phyloP scores from a whole-genome alignment of 2,113 vertebrate genomes.

The Pontoporia blainvillei region DNA sequence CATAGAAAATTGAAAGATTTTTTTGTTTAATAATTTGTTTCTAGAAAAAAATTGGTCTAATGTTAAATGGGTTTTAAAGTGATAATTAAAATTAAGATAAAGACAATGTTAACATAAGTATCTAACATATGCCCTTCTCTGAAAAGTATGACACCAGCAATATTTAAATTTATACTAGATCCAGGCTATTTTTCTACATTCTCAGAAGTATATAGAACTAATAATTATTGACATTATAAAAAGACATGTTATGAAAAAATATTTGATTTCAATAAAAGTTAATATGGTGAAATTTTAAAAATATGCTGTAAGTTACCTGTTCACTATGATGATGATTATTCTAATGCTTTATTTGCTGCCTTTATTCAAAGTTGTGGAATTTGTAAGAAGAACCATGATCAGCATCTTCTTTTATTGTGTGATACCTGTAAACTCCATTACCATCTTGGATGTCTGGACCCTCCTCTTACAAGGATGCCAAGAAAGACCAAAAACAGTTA shows the following conservation, averaged over 20 bases:
- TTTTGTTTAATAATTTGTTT: conserved; percentile 25
- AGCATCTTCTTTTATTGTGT: conserved; percentile 94
- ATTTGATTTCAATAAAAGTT: neutral
- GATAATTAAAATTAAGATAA: neutral
- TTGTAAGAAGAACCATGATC: conserved; percentile 99
- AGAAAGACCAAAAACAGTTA: conserved; percentile 99
- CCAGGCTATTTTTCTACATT: neutral
- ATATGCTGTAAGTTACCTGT: neutral
- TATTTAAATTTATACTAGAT: neutral
- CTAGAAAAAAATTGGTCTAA: neutral
- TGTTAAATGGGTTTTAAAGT: neutral
- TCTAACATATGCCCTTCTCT: neutral
- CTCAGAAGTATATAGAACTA: neutral
- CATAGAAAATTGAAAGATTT: neutral
- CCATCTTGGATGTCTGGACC: conserved; percentile 97
- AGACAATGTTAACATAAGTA: neutral
- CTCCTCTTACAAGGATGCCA: conserved; percentile 97
- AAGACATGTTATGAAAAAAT: neutral
- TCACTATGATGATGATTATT: conserved; percentile 54
- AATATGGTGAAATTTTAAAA: neutral
- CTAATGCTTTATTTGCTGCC: conserved; percentile 59
- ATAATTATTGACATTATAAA: neutral
- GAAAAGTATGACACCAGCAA: neutral
- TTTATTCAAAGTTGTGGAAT: conserved; percentile 91
- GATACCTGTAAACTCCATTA: conserved; percentile 99